phyloP scores from a whole-genome alignment of 2,888 invertebrate genomes.

The Yponomeuta evonymella region DNA sequence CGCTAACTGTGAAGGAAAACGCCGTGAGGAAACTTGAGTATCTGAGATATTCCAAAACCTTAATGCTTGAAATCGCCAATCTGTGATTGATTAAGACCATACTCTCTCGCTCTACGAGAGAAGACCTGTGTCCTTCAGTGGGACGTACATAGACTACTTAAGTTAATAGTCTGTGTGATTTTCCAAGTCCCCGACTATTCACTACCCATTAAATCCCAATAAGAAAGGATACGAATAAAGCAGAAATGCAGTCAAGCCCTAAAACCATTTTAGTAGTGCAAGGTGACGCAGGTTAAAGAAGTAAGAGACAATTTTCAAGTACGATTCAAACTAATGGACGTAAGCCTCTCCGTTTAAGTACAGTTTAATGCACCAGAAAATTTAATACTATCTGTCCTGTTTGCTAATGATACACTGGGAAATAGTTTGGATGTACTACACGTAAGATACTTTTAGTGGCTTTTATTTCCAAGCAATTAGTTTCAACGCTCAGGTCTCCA shows the following conservation, averaged over 20 bases:
- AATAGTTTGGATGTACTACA: neutral
- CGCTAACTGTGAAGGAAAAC: no score
- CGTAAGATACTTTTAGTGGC: neutral
- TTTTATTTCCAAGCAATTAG: neutral
- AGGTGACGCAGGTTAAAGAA: neutral
- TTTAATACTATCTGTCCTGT: slow-evolving; percentile 1
- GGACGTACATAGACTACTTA: no score
- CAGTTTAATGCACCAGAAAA: neutral
- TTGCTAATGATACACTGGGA: neutral
- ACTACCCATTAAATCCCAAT: neutral
- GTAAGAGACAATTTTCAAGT: neutral
- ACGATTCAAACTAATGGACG: neutral
- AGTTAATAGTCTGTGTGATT: no score
- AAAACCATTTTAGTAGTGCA: neutral
- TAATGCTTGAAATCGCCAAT: no score
- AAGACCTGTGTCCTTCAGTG: no score
- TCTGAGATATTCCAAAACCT: no score
- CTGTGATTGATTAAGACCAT: no score
- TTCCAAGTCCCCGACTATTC: neutral
- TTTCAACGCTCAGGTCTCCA: neutral
- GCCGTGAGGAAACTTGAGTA: no score
- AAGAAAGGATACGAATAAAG: neutral
- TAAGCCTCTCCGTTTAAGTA: neutral
- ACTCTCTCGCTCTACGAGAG: no score
- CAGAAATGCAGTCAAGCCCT: neutral